Percentiles rank a stretch among this genome's conserved stretches.
phyloP scores from a whole-genome alignment of 2,888 invertebrate genomes.

The Lapara coniferarum region DNA sequence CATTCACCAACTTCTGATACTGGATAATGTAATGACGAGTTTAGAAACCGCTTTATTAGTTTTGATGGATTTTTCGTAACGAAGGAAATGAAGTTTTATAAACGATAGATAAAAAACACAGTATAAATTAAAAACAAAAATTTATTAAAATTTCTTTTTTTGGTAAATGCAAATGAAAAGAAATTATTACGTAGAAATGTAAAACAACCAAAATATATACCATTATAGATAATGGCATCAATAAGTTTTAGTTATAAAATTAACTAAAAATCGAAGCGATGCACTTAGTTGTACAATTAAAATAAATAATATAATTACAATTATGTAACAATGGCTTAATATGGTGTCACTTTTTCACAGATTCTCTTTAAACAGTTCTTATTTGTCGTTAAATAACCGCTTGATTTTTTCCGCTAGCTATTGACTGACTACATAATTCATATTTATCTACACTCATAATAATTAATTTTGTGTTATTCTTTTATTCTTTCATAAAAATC shows the following conservation, averaged over 20 bases:
- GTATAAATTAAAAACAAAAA: conserved; percentile 62
- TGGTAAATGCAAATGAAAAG: conserved; percentile 76
- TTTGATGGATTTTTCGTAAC: conserved; percentile 15
- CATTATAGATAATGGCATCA: conserved; percentile 68
- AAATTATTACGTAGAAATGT: conserved; percentile 66
- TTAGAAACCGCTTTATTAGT: background rate
- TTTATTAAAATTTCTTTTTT: conserved; percentile 71
- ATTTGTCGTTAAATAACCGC: background rate
- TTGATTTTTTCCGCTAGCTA: background rate
- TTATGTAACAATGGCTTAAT: conserved; percentile 50
- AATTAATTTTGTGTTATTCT: background rate
- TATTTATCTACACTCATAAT: background rate
- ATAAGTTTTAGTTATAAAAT: conserved; percentile 55
- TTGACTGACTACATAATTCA: background rate
- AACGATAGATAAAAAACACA: conserved; percentile 39
- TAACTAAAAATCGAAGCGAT: conserved; percentile 73
- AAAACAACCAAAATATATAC: conserved; percentile 70
- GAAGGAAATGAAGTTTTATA: background rate
- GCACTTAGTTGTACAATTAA: conserved; percentile 62
- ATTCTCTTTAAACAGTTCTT: conserved; percentile 33
- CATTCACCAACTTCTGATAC: no score
- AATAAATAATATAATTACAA: conserved; percentile 62
- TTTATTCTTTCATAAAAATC: conserved; percentile 14
- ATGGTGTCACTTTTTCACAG: conserved; percentile 63
- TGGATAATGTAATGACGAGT: no score